A percentile compares a stretch with the other conserved stretches of the same genome.
These are phyloP conservation scores for Apteryx mantelli DNA, from an alignment of 2,113 vertebrate genomes.

Conservation along the genomic window DNA sequence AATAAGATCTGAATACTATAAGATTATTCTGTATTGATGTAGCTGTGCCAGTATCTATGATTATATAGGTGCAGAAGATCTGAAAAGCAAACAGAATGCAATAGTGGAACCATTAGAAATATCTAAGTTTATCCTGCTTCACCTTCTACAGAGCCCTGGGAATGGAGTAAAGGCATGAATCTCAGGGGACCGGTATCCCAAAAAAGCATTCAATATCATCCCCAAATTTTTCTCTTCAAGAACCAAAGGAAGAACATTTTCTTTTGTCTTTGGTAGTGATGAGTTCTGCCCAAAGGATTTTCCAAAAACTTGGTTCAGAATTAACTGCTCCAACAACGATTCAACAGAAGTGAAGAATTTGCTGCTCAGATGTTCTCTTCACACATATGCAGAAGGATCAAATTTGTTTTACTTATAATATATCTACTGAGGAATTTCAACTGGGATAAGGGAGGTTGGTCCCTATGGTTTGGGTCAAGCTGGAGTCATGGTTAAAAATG, in stretches of 20 bases:
- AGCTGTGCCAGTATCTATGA: not conserved
- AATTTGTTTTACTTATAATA: not conserved
- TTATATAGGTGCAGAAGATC: not conserved
- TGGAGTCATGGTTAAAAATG: not conserved
- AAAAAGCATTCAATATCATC: not conserved
- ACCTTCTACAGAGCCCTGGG: fast-evolving
- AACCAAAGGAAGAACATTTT: not conserved
- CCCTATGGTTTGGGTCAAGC: not conserved
- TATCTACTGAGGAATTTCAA: not conserved
- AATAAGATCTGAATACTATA: not conserved
- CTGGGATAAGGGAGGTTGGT: not conserved
- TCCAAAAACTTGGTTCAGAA: not conserved
- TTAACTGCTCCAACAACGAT: not conserved
- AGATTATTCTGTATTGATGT: not conserved
- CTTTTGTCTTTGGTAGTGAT: not conserved
- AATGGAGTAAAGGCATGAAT: not conserved
- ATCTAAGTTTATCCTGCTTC: not conserved
- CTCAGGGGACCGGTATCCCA: not conserved
- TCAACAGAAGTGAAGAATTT: not conserved
- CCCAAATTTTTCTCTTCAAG: not conserved
- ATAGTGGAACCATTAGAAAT: not conserved
- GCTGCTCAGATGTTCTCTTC: not conserved
- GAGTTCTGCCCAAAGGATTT: not conserved
- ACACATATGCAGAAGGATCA: not conserved
- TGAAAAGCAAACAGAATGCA: not conserved